Evolutionary conservation across 2,888 invertebrate species (phyloP).

Genomic region (Xanthia icteritia): DNA sequence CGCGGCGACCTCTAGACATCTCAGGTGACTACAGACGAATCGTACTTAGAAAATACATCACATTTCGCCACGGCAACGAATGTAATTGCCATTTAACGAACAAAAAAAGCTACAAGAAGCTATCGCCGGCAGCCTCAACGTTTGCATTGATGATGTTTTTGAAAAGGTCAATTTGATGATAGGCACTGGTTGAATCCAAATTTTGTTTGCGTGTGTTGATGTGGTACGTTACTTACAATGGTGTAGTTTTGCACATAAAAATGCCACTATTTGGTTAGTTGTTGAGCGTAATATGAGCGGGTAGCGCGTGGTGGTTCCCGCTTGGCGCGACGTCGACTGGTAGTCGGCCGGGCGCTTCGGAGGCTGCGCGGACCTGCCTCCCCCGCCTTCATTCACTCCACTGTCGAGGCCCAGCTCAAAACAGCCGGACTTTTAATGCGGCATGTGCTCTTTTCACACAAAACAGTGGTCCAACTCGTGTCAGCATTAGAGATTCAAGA

Average conservation of each 20-base stretch:
- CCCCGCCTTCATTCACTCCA: constrained; percentile 89
- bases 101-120: constrained; percentile 71
- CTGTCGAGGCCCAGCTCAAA: constrained; percentile 83
- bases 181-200: constrained; percentile 51
- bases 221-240: constrained; percentile 80
- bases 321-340: constrained; percentile 87
- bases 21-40: constrained; percentile 80
- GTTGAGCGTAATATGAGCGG: constrained; percentile 73
- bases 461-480: constrained; percentile 75
- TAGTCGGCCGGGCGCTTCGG: constrained; percentile 81
- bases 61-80: constrained; percentile 58
- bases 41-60: constrained; percentile 72
- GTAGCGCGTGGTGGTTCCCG: constrained; percentile 80
- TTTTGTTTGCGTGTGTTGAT: constrained; percentile 45
- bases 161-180: constrained; percentile 75
- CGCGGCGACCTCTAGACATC: constrained; percentile 85
- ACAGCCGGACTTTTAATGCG: constrained; percentile 87
- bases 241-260: constrained; percentile 78
- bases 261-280: constrained; percentile 81
- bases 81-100: constrained; percentile 79
- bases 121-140: constrained; percentile 64
- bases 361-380: constrained; percentile 86
- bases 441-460: constrained; percentile 86
- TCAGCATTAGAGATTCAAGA: constrained; percentile 77
- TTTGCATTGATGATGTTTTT: constrained; percentile 70